Evolutionary conservation across 2,113 vertebrate genomes (phyloP), one percentile per base, ranked within the genome.

Genomic region (Lepus europaeus): DNA sequence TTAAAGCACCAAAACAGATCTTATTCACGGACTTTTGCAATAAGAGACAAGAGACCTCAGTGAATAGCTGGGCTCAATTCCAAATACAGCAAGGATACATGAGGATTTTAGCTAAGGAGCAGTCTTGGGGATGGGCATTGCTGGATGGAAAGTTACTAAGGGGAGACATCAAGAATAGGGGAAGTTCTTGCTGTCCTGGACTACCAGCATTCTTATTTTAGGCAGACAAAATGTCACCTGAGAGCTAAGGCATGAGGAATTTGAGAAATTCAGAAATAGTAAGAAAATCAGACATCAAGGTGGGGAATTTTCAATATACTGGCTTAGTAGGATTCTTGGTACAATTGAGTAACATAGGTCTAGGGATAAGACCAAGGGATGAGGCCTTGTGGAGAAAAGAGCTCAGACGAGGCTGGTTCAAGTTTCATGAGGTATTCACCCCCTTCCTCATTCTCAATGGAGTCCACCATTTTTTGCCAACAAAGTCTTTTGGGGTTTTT

Each of bases 71-170:
- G 63, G n/a, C 53, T 51, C 19, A 0, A 10, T 51, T 56, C 31
- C 16, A 49, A 69, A 72, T 9, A 29, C 11, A 83, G 27, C 31
- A 73, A 92, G 49, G 76, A 61, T 36, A 73, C 59, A 6, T 53
- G 4, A 49, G n/a, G 25, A 89, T 23, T 94, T 95, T n/a, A 79
- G 4, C 56, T 45, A 78, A 92, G n/a, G 59, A 45, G 1, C 2
- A 69, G 51, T 29, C 25, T 59, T 22, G 20, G 69, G 73, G 68
- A 23, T 53, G 11, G 45, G 13, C 31, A 19, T 22, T 33, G 23
- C 63, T 14, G 9, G 5, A 16, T 81, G 31, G 63, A 96, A 89
- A 93, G 64, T 66, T 85, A 85, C 91, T 39, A 39, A 64, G 29
- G 31, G 27, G 81, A 51, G 23, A 23, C 25, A 29, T 17, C 17